A percentile compares a stretch with the other conserved stretches of the same genome.
phyloP scores from a whole-genome alignment of 2,797 vertebrate species.

The Aythya fuligula region DNA sequence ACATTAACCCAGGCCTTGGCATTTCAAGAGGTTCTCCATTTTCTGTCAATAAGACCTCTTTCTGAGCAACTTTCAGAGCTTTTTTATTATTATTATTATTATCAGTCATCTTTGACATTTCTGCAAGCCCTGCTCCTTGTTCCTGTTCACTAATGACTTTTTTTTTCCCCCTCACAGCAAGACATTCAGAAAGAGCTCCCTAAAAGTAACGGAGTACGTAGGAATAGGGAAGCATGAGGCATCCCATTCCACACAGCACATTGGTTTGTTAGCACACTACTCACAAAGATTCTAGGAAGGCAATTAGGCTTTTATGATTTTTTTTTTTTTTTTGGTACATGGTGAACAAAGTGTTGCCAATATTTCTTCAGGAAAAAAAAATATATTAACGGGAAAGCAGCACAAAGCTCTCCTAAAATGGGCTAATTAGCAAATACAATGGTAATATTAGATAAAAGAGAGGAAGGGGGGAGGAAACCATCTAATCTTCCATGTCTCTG shows the following conservation, averaged over 20 bases:
- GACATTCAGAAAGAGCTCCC: neutral
- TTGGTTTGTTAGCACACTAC: neutral
- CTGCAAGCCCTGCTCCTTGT: neutral
- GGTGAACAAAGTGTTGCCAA: neutral
- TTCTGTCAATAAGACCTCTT: neutral
- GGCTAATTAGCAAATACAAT: conserved; percentile 25
- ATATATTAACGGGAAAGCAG: neutral
- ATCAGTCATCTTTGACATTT: neutral
- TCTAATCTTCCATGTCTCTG: neutral
- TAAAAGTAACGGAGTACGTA: neutral
- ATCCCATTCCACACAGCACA: neutral
- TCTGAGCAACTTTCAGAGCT: neutral
- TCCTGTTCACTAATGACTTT: neutral
- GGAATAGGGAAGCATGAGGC: neutral
- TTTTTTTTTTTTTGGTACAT: neutral
- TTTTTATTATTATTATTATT: neutral
- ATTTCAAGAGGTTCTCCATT: neutral
- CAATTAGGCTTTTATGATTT: neutral
- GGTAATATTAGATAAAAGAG: conserved; percentile 9
- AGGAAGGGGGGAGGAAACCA: neutral
- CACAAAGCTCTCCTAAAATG: neutral
- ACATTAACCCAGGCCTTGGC: neutral
- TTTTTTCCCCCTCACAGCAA: neutral
- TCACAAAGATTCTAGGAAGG: neutral
- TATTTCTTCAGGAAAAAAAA: neutral